These are phyloP conservation scores for Parazoanthus darwini DNA, from an alignment of 92 coral and sea anemone species.

Conservation along the genomic window DNA sequence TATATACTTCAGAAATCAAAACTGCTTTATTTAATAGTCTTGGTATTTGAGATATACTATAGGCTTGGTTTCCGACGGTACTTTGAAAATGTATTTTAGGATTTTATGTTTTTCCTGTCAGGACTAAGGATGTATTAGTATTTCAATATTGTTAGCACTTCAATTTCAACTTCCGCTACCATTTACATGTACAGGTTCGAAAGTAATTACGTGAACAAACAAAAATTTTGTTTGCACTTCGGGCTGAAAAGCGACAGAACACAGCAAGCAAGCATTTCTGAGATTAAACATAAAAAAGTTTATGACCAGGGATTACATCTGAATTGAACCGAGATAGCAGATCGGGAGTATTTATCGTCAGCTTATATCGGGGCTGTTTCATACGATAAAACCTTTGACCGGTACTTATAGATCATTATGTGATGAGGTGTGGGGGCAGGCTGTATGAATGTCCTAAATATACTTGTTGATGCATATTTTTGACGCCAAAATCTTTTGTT, in stretches of 20 bases:
- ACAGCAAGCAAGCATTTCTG: background rate
- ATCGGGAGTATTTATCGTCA: background rate
- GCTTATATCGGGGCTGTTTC: background rate
- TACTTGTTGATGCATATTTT: constrained; percentile 10
- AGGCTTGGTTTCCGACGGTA: background rate
- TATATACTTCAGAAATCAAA: too few relatives aligned
- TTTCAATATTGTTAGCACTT: background rate
- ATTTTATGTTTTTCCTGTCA: background rate
- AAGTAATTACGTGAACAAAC: too few relatives aligned
- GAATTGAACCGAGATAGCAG: background rate
- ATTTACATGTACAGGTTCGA: background rate
- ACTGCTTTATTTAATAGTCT: too few relatives aligned
- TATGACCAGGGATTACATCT: background rate
- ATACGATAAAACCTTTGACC: background rate
- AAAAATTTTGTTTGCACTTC: background rate
- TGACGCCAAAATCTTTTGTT: background rate
- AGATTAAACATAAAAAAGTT: background rate
- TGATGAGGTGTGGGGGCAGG: background rate
- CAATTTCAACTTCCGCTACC: background rate
- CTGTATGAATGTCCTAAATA: background rate
- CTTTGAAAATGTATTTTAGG: background rate
- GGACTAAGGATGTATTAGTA: too few relatives aligned
- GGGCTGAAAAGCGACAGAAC: too few relatives aligned
- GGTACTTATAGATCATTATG: background rate
- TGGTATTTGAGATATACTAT: background rate